Percentiles rank a stretch among this genome's conserved stretches.
phyloP scores from a whole-genome alignment of 2,888 invertebrate genomes.

The Hirtodrosophila alboralis region DNA sequence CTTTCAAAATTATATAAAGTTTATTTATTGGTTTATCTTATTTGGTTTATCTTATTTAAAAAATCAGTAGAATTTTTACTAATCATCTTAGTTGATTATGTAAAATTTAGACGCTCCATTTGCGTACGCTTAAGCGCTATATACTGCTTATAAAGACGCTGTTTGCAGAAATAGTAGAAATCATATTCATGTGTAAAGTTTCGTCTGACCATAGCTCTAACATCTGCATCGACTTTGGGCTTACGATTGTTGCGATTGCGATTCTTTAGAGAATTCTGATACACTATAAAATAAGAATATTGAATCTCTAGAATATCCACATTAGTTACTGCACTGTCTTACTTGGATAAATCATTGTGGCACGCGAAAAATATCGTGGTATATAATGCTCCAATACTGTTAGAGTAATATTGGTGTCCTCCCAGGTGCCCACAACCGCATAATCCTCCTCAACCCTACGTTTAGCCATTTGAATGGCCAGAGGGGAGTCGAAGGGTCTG shows the following conservation, averaged over 20 bases:
- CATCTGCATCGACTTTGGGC: conserved; percentile 91
- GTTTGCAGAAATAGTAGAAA: conserved; percentile 94
- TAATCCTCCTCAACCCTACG: conserved; percentile 92
- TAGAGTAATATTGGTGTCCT: conserved; percentile 93
- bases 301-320: background rate
- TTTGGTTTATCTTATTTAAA: too few species aligned
- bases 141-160: conserved; percentile 90
- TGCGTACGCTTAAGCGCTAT: conserved; percentile 68
- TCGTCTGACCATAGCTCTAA: conserved; percentile 91
- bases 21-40: too few species aligned
- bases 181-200: conserved; percentile 95
- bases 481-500: conserved; percentile 93
- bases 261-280: conserved; percentile 83
- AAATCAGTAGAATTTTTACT: too few species aligned
- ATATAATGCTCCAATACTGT: conserved; percentile 93
- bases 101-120: conserved; percentile 19
- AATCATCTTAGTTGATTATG: too few species aligned
- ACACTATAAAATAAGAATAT: conserved; percentile 56
- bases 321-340: conserved; percentile 69
- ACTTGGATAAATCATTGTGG: conserved; percentile 91
- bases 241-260: conserved; percentile 94
- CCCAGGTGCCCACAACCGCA: conserved; percentile 94
- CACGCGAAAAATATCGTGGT: conserved; percentile 92
- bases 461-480: conserved; percentile 92
- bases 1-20: too few species aligned